These are phyloP conservation scores for Gymnocheta viridis DNA, from an alignment of 2,888 invertebrate genomes.

Conservation along the genomic window DNA sequence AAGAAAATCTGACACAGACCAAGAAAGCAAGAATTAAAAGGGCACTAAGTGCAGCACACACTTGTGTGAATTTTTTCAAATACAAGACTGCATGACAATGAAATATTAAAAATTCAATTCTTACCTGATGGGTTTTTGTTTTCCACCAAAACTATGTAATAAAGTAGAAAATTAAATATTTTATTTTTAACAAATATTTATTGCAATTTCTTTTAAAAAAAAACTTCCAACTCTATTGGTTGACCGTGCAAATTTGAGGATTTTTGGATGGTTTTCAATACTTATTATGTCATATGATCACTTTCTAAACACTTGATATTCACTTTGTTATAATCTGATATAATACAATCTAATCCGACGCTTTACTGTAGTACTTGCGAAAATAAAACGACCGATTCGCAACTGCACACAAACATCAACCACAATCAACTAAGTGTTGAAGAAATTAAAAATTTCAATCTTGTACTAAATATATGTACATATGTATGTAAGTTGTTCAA, in stretches of 20 bases:
- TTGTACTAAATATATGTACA: too few species aligned
- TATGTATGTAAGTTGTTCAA: constrained; percentile 6
- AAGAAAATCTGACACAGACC: constrained; percentile 51
- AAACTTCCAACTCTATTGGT: constrained; percentile 31
- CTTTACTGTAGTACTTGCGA: not conserved
- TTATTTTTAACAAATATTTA: constrained; percentile 8
- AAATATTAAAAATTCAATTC: constrained; percentile 64
- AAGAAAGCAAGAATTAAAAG: constrained; percentile 56
- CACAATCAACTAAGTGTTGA: constrained; percentile 43
- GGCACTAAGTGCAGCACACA: constrained; percentile 34
- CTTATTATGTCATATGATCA: constrained; percentile 32
- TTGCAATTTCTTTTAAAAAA: not conserved
- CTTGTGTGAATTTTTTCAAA: not conserved
- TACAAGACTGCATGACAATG: constrained; percentile 50
- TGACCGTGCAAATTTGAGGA: too few species aligned
- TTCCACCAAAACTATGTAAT: constrained; percentile 8
- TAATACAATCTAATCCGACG: not conserved
- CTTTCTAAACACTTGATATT: constrained; percentile 56
- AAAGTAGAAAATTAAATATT: not conserved
- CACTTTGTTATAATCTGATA: constrained; percentile 27
- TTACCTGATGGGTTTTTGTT: constrained; percentile 52
- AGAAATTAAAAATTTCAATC: constrained; percentile 39
- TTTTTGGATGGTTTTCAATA: not conserved
- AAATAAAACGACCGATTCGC: constrained; percentile 26
- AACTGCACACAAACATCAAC: constrained; percentile 43